phyloP scores from a whole-genome alignment of 2,797 vertebrate genomes.

The Rhabdophis nuchalis region DNA sequence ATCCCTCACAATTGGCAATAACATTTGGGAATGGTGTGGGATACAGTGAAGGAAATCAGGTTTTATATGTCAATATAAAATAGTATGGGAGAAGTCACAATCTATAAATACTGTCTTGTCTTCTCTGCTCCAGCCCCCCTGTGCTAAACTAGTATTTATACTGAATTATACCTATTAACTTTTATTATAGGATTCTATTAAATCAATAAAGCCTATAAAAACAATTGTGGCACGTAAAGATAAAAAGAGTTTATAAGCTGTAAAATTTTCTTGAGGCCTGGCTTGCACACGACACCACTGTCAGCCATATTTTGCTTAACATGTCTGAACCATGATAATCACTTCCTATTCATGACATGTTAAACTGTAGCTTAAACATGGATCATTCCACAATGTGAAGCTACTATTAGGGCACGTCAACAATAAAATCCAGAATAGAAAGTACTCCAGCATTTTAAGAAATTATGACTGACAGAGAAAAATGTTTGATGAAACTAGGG shows the following conservation, averaged over 20 bases:
- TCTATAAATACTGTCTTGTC: neutral
- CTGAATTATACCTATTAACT: neutral
- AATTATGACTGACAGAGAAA: neutral
- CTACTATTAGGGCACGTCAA: neutral
- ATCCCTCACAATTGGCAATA: neutral
- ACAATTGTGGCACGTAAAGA: neutral
- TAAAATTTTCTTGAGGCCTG: conserved; percentile 24
- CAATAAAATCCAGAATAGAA: neutral
- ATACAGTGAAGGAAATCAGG: neutral
- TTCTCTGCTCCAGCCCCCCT: neutral
- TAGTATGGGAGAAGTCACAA: neutral
- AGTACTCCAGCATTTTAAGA: neutral
- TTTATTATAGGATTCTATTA: neutral
- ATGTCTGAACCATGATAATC: neutral
- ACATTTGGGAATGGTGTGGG: neutral
- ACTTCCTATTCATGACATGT: neutral
- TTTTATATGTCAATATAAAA: neutral
- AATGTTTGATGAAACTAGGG: neutral
- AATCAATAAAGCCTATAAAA: neutral
- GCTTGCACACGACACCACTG: neutral
- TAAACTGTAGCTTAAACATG: neutral
- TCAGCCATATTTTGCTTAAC: neutral
- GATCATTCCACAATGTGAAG: neutral
- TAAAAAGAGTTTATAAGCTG: neutral
- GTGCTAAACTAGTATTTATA: neutral